These are phyloP conservation scores for Chloropsis hardwickii DNA, from an alignment of 2,113 vertebrate species.

Conservation along the genomic window DNA sequence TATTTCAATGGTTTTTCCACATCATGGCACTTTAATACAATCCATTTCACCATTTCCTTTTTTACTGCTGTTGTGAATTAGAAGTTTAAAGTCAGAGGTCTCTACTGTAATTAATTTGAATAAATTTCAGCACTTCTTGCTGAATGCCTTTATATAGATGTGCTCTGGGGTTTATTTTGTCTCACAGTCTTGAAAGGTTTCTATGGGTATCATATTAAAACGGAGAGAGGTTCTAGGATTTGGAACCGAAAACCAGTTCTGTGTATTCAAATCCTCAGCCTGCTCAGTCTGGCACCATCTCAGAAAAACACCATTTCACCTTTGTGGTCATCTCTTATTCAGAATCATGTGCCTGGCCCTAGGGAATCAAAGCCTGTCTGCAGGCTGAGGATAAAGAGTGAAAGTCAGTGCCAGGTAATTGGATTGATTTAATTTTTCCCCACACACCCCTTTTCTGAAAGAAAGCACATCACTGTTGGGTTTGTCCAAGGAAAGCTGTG, in stretches of 20 bases:
- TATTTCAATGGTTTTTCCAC: conserved; percentile 21
- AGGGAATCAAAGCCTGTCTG: not conserved
- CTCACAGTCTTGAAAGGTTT: not conserved
- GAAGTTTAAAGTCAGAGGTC: conserved; percentile 42
- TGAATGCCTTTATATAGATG: not conserved
- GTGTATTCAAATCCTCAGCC: not conserved
- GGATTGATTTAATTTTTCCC: not conserved
- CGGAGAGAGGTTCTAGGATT: not conserved
- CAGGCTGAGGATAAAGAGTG: not conserved
- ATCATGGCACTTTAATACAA: conserved; percentile 73
- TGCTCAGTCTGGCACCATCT: not conserved
- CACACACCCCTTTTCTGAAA: not conserved
- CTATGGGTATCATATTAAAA: not conserved
- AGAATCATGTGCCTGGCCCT: not conserved
- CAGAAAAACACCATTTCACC: not conserved
- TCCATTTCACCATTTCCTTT: conserved; percentile 43
- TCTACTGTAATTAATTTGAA: conserved; percentile 67
- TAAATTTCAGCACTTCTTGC: conserved; percentile 58
- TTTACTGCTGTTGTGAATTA: conserved; percentile 69
- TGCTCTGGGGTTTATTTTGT: not conserved
- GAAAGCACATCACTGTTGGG: not conserved
- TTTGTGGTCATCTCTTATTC: not conserved
- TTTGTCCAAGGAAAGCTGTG: not conserved
- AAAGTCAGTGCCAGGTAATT: not conserved
- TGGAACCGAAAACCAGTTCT: not conserved